Percentiles rank a stretch among this genome's conserved stretches.
Evolutionary conservation across 2,888 invertebrate genomes (phyloP).

Genomic region (Andrena chrysosceles): DNA sequence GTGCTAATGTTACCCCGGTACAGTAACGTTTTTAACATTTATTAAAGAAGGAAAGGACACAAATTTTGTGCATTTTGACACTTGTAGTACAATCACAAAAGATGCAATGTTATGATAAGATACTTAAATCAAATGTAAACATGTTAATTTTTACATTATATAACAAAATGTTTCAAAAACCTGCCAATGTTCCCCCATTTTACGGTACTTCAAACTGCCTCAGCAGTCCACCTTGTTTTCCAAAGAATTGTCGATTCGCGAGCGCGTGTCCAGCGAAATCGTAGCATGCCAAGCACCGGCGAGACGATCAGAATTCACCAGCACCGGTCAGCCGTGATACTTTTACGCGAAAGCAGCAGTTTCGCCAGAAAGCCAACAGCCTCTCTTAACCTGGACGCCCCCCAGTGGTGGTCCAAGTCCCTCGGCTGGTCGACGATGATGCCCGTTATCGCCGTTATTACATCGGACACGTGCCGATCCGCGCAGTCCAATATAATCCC

Average conservation of each 20-base stretch:
- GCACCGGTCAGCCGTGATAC: constrained; percentile 18
- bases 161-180: too few relatives aligned
- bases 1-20: too few relatives aligned
- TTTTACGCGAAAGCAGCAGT: constrained; percentile 37
- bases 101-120: too few relatives aligned
- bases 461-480: constrained; percentile 60
- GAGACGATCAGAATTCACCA: constrained; percentile 41
- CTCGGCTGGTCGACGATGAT: constrained; percentile 34
- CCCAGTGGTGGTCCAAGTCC: constrained; percentile 2
- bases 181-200: too few relatives aligned
- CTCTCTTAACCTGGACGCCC: background rate
- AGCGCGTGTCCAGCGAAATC: background rate
- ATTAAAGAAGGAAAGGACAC: too few relatives aligned
- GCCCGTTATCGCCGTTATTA: constrained; percentile 58
- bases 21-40: too few relatives aligned
- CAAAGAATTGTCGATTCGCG: constrained; percentile 13
- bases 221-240: constrained; percentile 12
- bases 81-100: too few relatives aligned
- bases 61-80: too few relatives aligned
- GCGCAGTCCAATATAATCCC: constrained; percentile 53
- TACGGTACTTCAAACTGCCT: background rate
- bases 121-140: too few relatives aligned
- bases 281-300: constrained; percentile 16
- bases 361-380: constrained; percentile 19
- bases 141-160: too few relatives aligned